Conservation (phyloP, 2,797 vertebrate genomes). For the Diglossa cyanea region DNA sequence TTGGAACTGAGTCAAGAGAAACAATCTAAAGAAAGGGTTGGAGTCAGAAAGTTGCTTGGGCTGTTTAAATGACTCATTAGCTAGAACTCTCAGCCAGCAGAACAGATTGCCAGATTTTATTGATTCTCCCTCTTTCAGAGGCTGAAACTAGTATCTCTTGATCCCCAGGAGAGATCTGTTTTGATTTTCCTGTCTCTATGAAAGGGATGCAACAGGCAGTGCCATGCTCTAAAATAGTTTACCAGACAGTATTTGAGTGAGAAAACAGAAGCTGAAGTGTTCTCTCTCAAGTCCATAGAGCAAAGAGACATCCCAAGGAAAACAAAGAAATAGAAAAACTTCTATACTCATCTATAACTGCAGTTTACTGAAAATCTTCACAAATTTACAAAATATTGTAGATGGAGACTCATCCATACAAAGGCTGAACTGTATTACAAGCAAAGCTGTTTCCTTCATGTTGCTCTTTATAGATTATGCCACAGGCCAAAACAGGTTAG, state of each 20-base stretch:
- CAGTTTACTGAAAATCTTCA: neutral
- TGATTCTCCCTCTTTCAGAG: neutral
- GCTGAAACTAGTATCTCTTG: neutral
- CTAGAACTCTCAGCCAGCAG: neutral
- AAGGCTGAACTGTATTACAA: neutral
- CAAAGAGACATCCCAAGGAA: neutral
- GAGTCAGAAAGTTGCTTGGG: neutral
- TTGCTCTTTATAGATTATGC: neutral
- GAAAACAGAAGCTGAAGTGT: neutral
- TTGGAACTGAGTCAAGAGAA: neutral
- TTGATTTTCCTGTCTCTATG: neutral
- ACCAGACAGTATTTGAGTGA: neutral
- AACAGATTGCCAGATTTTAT: neutral
- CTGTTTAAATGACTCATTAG: neutral
- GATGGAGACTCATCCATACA: neutral
- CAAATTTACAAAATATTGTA: neutral
- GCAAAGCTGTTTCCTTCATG: neutral
- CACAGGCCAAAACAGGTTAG: neutral
- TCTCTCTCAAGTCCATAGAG: neutral
- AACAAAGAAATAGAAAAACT: neutral
- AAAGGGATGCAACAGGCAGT: neutral
- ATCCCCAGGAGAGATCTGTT: neutral
- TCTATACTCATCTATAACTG: neutral
- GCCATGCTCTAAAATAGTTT: neutral
- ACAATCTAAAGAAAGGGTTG: neutral